Base-by-base conservation (phyloP, 1,140 invertebrate genomes). In the Capitella teleta region DNA sequence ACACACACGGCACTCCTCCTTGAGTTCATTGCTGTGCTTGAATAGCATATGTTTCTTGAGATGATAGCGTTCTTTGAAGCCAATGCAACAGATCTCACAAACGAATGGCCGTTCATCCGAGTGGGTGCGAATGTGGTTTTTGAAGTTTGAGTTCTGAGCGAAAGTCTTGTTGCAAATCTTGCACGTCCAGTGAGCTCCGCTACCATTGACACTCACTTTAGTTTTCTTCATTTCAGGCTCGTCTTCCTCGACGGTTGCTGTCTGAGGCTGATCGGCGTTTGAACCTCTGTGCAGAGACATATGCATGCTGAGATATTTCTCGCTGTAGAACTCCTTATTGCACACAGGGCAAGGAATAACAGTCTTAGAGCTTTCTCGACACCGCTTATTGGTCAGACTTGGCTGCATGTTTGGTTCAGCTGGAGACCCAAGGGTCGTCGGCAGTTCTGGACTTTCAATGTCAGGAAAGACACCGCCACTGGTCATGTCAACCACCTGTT, bases 81-180 rank as follows among this genome's bases (percentile, higher is more conserved):
- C 52, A 16, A 53, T 96, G 24, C 86, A 85, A 65, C 92, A 96
- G 57, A 95, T 92, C 71, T 95, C 90, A 72, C 92, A 96, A 38
- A 86, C 87, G 68, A 93, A 96, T 1, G 91, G 91, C 49, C 91
- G 73, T 70, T 96, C 91, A 68, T 95, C 88, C 16, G 92, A 96
- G 61, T 95, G 92, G 1, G 90, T 95, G 52, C 91, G 74, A 53
- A 95, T 78, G 62, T 94, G 90, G 59, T 91, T 92, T 67, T 90
- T 86, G 2, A 96, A 79, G 0, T 90, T 85, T 71, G 88, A 93
- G 1, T 91, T 91, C 23, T 93, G 76, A 0, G 88, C 93, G 75
- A 97, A 97, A 45, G 24, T 25, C 32, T 53, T 53, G 19, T 43
- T 5, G 46, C 52, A 53, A 47, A 52, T 41, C 26, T 47, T 52